Conservation (phyloP, 2,888 invertebrate genomes). For the Taphrorychus bicolor region DNA sequence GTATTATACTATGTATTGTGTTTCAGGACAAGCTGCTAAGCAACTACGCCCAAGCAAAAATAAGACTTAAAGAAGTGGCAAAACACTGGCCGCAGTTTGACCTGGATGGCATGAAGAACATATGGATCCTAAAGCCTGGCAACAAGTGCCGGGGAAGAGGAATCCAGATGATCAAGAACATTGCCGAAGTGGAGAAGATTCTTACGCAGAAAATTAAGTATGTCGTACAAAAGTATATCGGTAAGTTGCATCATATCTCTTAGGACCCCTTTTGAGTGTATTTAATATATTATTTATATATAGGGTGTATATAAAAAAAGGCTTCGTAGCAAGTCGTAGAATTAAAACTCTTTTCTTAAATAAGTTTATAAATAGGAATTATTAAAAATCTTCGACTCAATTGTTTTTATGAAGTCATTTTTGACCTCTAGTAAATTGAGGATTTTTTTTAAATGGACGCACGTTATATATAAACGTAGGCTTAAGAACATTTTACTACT, state of each 20-base stretch:
- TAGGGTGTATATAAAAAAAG: too few species aligned
- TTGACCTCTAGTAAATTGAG: background rate
- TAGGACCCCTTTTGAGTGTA: too few species aligned
- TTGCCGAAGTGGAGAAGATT: slow-evolving; percentile 84
- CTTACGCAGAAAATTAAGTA: slow-evolving; percentile 76
- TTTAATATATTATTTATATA: too few species aligned
- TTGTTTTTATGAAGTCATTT: background rate
- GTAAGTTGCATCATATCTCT: slow-evolving; percentile 67
- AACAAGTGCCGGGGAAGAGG: slow-evolving; percentile 92
- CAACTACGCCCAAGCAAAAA: slow-evolving; percentile 62
- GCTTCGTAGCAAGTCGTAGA: too few species aligned
- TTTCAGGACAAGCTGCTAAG: slow-evolving; percentile 33
- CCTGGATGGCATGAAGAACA: slow-evolving; percentile 84
- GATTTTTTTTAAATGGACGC: background rate
- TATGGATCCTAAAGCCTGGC: slow-evolving; percentile 96
- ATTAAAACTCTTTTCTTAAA: too few species aligned
- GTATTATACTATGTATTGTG: background rate
- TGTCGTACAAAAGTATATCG: slow-evolving; percentile 95
- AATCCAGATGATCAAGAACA: slow-evolving; percentile 83
- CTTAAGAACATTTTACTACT: too few species aligned
- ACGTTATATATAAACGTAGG: too few species aligned
- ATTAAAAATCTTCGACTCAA: too few species aligned
- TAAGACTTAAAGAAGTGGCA: slow-evolving; percentile 70
- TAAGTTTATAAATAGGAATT: too few species aligned
- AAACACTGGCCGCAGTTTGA: slow-evolving; percentile 83